Evolutionary conservation across 2,113 vertebrate species (phyloP).

Genomic region (Ondatra zibethicus): DNA sequence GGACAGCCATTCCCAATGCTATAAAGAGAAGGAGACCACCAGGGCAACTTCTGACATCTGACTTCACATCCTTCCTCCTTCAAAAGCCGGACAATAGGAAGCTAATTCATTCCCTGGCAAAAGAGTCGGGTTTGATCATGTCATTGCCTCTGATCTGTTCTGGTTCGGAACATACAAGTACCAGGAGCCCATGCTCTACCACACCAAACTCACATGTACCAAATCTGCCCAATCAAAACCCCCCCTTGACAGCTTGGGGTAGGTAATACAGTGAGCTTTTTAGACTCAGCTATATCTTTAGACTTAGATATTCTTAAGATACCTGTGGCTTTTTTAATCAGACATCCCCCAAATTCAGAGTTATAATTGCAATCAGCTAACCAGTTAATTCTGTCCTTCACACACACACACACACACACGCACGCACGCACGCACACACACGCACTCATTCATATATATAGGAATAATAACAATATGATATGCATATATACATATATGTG

Average conservation of each 20-base stretch:
- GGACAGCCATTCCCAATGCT: not conserved
- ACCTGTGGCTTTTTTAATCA: constrained; percentile 41
- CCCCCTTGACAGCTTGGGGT: not conserved
- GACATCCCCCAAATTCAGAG: constrained; percentile 54
- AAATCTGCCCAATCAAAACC: not conserved
- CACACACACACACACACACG: not conserved
- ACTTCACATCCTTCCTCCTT: constrained; percentile 33
- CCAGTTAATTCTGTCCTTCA: constrained; percentile 51
- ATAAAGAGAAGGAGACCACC: not conserved
- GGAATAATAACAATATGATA: not conserved
- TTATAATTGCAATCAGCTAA: constrained; percentile 67
- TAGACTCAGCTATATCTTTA: not conserved
- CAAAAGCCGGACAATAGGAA: constrained; percentile 56
- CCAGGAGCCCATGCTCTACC: constrained; percentile 16
- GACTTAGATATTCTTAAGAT: constrained; percentile 24
- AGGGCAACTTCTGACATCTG: constrained; percentile 24
- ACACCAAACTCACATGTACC: not conserved
- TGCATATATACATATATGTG: not conserved
- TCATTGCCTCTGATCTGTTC: constrained; percentile 37
- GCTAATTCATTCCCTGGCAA: constrained; percentile 32
- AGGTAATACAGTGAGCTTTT: constrained; percentile 10
- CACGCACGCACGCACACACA: not conserved
- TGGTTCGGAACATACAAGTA: constrained; percentile 58
- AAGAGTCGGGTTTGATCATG: constrained; percentile 23
- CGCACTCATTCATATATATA: not conserved